phyloP scores from a whole-genome alignment of 2,888 invertebrate species.

The Metallyticus violacea region DNA sequence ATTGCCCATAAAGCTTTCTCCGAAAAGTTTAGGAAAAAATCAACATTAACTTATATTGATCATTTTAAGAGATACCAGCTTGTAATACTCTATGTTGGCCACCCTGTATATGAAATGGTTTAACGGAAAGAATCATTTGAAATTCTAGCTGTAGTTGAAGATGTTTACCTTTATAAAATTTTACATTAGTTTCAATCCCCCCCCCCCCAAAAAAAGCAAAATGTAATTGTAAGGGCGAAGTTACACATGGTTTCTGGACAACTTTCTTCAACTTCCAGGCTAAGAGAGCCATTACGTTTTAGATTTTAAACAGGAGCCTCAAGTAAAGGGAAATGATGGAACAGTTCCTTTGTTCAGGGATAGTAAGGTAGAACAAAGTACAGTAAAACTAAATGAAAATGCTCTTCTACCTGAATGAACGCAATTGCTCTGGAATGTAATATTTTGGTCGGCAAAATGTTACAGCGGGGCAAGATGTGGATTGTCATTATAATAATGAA shows the following conservation, averaged over 20 bases:
- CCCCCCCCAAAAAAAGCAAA: too few relatives aligned
- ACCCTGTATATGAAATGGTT: too few relatives aligned
- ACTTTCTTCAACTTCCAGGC: not conserved
- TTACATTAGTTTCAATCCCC: not conserved
- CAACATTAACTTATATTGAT: too few relatives aligned
- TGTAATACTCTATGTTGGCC: too few relatives aligned
- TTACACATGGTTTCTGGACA: not conserved
- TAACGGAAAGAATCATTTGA: not conserved
- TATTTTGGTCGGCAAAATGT: not conserved
- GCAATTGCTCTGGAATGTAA: not conserved
- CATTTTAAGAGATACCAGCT: too few relatives aligned
- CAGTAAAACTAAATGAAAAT: not conserved
- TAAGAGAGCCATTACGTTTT: not conserved
- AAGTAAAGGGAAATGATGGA: not conserved
- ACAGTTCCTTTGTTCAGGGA: not conserved
- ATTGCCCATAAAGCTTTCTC: too few relatives aligned
- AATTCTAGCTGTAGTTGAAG: not conserved
- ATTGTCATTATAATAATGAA: not conserved
- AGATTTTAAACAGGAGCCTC: not conserved
- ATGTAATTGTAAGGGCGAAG: not conserved
- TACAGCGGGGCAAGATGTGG: not conserved
- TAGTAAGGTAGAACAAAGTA: not conserved
- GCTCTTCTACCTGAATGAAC: not conserved
- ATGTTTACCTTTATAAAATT: not conserved
- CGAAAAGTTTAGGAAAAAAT: too few relatives aligned